Percentiles rank a stretch among this genome's conserved stretches.
These are phyloP conservation scores for Benitochromis conjunctus DNA, from an alignment of 2,113 vertebrate species.

Conservation along the genomic window DNA sequence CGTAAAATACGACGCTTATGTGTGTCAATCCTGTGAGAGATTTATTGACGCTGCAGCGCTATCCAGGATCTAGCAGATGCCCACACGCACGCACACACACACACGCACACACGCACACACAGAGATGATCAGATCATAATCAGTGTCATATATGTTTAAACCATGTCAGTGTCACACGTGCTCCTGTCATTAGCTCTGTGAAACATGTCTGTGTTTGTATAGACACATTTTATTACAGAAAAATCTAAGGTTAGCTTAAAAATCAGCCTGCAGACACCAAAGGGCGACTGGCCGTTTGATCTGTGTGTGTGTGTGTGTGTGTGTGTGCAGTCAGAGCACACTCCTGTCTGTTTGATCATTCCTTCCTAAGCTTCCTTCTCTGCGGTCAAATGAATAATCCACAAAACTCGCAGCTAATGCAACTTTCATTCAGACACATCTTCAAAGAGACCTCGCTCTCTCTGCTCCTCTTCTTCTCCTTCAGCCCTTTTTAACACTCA, in stretches of 20 bases:
- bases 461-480: neutral
- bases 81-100: neutral
- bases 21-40: constrained; percentile 47
- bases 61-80: constrained; percentile 49
- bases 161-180: constrained; percentile 12
- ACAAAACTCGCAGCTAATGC: constrained; percentile 47
- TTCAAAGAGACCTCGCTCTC: constrained; percentile 35
- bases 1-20: neutral
- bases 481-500: neutral
- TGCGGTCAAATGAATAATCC: constrained; percentile 48
- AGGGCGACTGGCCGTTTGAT: neutral
- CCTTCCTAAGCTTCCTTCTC: constrained; percentile 37
- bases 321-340: neutral
- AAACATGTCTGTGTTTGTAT: neutral
- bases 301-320: neutral
- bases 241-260: neutral
- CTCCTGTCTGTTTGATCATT: constrained; percentile 50
- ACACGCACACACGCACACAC: neutral
- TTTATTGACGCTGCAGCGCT: constrained; percentile 24
- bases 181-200: neutral
- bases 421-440: constrained; percentile 51
- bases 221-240: neutral
- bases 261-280: neutral
- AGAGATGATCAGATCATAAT: neutral
- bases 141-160: constrained; percentile 4